phyloP scores from a whole-genome alignment of 2,113 vertebrate species.

The Zootoca vivipara region DNA sequence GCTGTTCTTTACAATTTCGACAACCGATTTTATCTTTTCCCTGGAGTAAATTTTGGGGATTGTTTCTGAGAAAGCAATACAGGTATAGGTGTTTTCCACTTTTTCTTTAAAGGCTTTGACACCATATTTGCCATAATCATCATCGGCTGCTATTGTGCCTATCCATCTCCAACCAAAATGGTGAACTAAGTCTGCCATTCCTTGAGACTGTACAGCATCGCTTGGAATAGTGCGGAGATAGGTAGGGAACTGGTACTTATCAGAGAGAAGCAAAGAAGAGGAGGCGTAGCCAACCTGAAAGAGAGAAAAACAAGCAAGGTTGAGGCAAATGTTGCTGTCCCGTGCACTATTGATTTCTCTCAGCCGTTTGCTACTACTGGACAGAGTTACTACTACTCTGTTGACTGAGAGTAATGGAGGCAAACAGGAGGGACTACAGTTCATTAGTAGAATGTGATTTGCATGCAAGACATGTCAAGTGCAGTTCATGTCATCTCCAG shows the following conservation, averaged over 20 bases:
- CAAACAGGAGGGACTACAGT: too few species aligned
- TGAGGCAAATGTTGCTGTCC: not conserved
- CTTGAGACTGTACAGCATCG: constrained; percentile 77
- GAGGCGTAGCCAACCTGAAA: constrained; percentile 84
- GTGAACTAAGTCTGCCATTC: constrained; percentile 79
- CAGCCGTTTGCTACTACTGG: too few species aligned
- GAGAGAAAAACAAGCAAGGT: not conserved
- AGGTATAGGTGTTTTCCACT: constrained; percentile 80
- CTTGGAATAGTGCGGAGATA: constrained; percentile 81
- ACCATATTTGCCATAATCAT: constrained; percentile 88
- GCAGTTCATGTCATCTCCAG: too few species aligned
- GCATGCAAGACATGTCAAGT: too few species aligned
- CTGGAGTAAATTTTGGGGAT: constrained; percentile 81
- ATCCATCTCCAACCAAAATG: constrained; percentile 89
- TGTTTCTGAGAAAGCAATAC: constrained; percentile 84
- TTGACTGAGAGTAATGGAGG: too few species aligned
- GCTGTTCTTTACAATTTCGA: constrained; percentile 69
- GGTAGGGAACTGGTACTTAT: constrained; percentile 86
- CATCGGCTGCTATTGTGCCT: constrained; percentile 81
- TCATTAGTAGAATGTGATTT: too few species aligned
- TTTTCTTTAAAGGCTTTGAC: constrained; percentile 85
- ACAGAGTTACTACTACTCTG: too few species aligned
- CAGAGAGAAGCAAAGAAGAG: constrained; percentile 80
- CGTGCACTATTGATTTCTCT: not conserved
- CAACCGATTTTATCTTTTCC: constrained; percentile 74